A percentile compares a stretch with the other conserved stretches of the same genome.
phyloP scores from a whole-genome alignment of 2,113 vertebrate genomes.

The Rhadina sibilatrix region DNA sequence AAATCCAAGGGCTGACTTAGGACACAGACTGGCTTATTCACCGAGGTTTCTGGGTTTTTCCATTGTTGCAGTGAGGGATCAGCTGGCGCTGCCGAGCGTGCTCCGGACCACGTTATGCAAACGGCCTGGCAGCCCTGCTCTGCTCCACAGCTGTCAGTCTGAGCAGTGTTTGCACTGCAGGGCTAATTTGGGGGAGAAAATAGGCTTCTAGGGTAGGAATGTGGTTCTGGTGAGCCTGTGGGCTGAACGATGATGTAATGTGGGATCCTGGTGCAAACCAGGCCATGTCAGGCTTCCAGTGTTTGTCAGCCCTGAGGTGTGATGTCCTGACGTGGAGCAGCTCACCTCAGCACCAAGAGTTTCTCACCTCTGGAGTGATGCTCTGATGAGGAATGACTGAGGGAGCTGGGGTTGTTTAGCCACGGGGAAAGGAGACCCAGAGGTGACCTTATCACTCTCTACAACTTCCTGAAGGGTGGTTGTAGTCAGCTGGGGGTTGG shows the following conservation, averaged over 20 bases:
- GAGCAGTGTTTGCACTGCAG: neutral
- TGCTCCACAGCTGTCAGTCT: neutral
- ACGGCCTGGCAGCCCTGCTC: neutral
- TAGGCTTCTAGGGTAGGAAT: neutral
- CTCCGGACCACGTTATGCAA: neutral
- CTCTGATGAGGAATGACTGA: neutral
- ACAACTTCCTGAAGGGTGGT: too few species aligned
- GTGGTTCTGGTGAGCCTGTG: neutral
- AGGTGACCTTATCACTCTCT: too few species aligned
- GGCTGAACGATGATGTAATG: accelerated
- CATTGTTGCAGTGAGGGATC: conserved; percentile 63
- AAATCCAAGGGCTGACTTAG: conserved; percentile 66
- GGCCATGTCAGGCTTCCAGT: neutral
- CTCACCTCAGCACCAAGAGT: neutral
- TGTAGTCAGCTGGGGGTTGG: too few species aligned
- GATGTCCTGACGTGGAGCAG: neutral
- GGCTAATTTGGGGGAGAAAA: neutral
- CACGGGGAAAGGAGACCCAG: too few species aligned
- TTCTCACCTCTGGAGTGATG: neutral
- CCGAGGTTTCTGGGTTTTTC: conserved; percentile 60
- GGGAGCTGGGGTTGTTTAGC: too few species aligned
- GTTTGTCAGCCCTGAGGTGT: neutral
- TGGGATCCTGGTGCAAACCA: neutral
- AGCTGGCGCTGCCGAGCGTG: neutral
- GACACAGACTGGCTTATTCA: conserved; percentile 60